Percentiles rank a stretch among this genome's conserved stretches.
phyloP scores from a whole-genome alignment of 1,140 invertebrate genomes.

The Metaphire vulgaris region DNA sequence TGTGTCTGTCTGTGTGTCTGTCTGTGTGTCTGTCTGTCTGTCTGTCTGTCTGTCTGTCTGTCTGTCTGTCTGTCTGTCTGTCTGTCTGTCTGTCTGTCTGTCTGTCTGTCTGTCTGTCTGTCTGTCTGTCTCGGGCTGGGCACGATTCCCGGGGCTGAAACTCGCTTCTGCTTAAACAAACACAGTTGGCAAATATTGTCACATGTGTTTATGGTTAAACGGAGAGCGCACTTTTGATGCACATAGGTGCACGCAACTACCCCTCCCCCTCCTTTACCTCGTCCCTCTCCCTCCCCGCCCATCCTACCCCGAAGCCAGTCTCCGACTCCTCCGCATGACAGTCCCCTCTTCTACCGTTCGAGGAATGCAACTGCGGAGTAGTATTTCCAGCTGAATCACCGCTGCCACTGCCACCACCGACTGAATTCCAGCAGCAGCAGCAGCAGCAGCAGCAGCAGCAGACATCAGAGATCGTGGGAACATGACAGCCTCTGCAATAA shows the following conservation, averaged over 20 bases:
- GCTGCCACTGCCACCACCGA: not conserved
- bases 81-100: conserved; percentile 1
- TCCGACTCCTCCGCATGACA: not conserved
- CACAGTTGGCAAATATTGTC: conserved; percentile 2
- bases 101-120: conserved; percentile 1
- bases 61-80: conserved; percentile 1
- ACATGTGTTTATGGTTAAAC: not conserved
- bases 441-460: no score
- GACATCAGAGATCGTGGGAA: not conserved
- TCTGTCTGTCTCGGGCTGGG: not conserved
- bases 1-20: not conserved
- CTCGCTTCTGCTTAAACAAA: not conserved
- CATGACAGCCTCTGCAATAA: not conserved
- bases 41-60: conserved; percentile 1
- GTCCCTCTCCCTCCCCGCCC: not conserved
- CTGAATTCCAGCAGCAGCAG: not conserved
- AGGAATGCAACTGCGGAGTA: not conserved
- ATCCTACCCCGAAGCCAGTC: not conserved
- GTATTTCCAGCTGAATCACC: not conserved
- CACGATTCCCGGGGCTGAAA: not conserved
- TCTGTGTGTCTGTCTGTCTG: not conserved
- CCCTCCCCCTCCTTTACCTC: not conserved
- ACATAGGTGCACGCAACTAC: not conserved
- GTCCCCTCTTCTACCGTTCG: not conserved
- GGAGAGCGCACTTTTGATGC: not conserved